A percentile compares a stretch with the other conserved stretches of the same genome.
Evolutionary conservation across 2,888 invertebrate genomes (phyloP).

Genomic region (Ditula angustiorana): DNA sequence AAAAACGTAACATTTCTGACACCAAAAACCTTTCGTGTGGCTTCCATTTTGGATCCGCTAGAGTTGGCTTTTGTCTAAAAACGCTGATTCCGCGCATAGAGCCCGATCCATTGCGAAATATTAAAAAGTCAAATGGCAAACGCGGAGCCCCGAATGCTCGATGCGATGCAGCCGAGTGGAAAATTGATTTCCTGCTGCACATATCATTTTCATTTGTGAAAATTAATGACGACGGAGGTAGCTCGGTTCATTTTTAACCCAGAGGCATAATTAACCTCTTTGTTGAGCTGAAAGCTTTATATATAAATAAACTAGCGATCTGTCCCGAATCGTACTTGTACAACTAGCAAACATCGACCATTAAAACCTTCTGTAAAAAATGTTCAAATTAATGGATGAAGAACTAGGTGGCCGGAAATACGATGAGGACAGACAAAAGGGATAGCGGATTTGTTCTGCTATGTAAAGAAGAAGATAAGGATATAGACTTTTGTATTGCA

Average conservation of each 20-base stretch:
- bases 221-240: conserved; percentile 50
- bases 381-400: too few relatives aligned
- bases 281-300: background rate
- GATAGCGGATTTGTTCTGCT: too few relatives aligned
- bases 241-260: background rate
- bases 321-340: too few relatives aligned
- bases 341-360: too few relatives aligned
- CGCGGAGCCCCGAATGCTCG: conserved; percentile 57
- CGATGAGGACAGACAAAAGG: too few relatives aligned
- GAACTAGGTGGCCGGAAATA: too few relatives aligned
- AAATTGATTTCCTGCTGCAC: conserved; percentile 75
- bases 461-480: too few relatives aligned
- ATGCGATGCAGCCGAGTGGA: conserved; percentile 64
- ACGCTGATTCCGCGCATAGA: conserved; percentile 46
- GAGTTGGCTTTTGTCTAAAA: conserved; percentile 44
- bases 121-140: conserved; percentile 67
- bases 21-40: conserved; percentile 9
- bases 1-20: background rate
- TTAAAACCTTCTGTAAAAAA: too few relatives aligned
- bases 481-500: too few relatives aligned
- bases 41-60: conserved; percentile 26
- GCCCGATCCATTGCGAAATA: conserved; percentile 51
- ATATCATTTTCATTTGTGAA: conserved; percentile 70
- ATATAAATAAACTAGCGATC: background rate
- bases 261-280: background rate